A percentile compares a stretch with the other conserved stretches of the same genome.
phyloP scores from a whole-genome alignment of 1,140 invertebrate genomes.

The Tribolium madens region DNA sequence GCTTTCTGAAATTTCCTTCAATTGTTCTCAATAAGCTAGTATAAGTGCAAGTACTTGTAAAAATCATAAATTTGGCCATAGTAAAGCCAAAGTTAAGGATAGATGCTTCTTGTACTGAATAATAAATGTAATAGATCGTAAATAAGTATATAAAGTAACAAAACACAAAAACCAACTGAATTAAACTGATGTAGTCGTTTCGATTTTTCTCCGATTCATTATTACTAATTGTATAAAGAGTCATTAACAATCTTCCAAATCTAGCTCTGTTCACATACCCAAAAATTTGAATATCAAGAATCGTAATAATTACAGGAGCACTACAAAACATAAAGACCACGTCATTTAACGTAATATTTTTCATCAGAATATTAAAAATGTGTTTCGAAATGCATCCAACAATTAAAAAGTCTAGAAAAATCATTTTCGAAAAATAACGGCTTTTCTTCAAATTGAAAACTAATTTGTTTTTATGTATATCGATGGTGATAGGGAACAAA shows the following conservation, averaged over 20 bases:
- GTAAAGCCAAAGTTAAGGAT: background rate
- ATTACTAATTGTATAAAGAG: background rate
- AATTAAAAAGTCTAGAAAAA: background rate
- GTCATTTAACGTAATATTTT: background rate
- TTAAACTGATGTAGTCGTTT: background rate
- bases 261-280: background rate
- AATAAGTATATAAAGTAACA: conserved; percentile 7
- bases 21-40: background rate
- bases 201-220: background rate
- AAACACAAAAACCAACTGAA: background rate
- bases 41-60: background rate
- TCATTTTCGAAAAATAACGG: background rate
- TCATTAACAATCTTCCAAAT: background rate
- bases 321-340: conserved; percentile 7
- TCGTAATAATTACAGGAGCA: background rate
- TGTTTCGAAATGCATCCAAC: background rate
- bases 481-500: background rate
- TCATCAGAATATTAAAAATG: background rate
- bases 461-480: background rate
- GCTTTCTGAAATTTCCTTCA: background rate
- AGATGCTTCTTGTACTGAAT: background rate
- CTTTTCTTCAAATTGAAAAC: background rate
- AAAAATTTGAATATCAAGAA: background rate
- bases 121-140: background rate
- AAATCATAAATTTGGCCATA: conserved; percentile 11